phyloP scores from a whole-genome alignment of 2,888 invertebrate genomes.

The Netelia melanura region DNA sequence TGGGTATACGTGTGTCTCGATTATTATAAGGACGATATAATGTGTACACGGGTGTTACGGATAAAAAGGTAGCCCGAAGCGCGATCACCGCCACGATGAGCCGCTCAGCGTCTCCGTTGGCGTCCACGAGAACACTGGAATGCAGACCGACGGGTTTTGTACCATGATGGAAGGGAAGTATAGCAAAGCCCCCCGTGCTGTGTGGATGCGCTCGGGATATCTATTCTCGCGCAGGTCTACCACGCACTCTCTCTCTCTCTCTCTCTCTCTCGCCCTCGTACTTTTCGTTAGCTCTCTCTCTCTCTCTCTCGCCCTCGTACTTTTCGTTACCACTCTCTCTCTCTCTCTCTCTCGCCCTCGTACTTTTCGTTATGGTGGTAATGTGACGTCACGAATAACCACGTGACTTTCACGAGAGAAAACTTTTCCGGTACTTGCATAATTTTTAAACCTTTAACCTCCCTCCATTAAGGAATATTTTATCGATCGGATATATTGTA shows the following conservation, averaged over 20 bases:
- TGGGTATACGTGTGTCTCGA: not conserved
- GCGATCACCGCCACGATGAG: slow-evolving; percentile 63
- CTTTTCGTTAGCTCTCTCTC: not conserved
- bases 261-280: not conserved
- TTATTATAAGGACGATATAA: not conserved
- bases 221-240: slow-evolving; percentile 64
- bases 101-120: slow-evolving; percentile 79
- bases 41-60: slow-evolving; percentile 7
- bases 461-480: not conserved
- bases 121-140: slow-evolving; percentile 83
- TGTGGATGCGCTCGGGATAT: slow-evolving; percentile 63
- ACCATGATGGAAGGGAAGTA: slow-evolving; percentile 77
- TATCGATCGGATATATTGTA: not conserved
- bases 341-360: slow-evolving; percentile 32
- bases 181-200: slow-evolving; percentile 54
- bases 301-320: slow-evolving; percentile 24
- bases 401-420: slow-evolving; percentile 34
- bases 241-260: not conserved
- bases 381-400: not conserved
- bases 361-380: not conserved
- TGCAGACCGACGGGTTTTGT: slow-evolving; percentile 84
- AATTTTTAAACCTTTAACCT: slow-evolving; percentile 25
- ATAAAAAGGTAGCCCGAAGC: slow-evolving; percentile 41
- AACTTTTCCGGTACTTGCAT: slow-evolving; percentile 17
- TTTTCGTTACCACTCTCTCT: not conserved